phyloP scores from a whole-genome alignment of 2,113 vertebrate genomes.

The Grammomys surdaster region DNA sequence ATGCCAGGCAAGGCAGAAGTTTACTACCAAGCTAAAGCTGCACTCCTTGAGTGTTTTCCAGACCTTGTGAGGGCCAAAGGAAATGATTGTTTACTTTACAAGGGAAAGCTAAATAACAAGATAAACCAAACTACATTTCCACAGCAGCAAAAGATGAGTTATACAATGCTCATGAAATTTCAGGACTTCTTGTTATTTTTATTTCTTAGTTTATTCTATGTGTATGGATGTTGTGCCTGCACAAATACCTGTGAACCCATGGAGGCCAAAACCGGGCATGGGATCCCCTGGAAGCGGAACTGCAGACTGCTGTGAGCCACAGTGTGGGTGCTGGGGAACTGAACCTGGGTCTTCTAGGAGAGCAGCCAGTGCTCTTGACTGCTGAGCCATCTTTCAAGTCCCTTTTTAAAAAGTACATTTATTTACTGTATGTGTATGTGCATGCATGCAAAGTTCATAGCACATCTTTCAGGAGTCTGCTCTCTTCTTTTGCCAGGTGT shows the following conservation, averaged over 20 bases:
- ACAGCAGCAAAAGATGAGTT: background rate
- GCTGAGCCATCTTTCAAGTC: background rate
- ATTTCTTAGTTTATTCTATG: background rate
- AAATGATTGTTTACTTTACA: conserved; percentile 7
- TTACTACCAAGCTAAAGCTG: no score
- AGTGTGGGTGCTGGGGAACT: background rate
- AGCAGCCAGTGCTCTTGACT: background rate
- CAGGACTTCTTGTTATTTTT: background rate
- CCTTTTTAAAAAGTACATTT: background rate
- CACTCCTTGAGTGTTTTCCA: background rate
- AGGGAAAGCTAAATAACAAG: background rate
- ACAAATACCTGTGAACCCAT: background rate
- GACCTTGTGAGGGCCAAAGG: background rate
- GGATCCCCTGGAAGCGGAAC: background rate
- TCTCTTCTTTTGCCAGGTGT: background rate
- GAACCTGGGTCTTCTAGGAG: background rate
- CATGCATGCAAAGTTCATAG: background rate
- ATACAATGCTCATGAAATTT: background rate
- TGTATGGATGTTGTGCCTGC: background rate
- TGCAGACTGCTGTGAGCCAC: background rate
- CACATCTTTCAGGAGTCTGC: background rate
- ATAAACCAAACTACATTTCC: background rate
- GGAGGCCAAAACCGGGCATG: background rate
- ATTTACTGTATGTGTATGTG: background rate
- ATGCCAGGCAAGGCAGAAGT: background rate